Evolutionary conservation across 2,888 invertebrate species (phyloP).

Genomic region (Plemyria rubiginata): DNA sequence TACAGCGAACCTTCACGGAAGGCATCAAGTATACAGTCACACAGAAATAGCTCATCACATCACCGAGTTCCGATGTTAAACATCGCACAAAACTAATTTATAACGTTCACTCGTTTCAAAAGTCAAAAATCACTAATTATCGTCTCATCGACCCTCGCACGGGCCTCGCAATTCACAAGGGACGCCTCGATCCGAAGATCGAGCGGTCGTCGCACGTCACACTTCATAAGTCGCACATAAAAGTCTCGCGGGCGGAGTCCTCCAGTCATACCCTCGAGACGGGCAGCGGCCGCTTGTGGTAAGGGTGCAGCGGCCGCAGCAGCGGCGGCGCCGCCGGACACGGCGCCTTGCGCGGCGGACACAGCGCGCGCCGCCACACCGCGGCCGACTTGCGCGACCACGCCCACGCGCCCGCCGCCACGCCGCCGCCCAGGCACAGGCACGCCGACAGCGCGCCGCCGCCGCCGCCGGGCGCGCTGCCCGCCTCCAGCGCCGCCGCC

Average conservation of each 20-base stretch:
- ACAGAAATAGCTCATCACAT: conserved; percentile 23
- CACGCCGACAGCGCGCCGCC: conserved; percentile 82
- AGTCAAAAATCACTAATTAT: neutral
- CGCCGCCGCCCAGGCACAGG: conserved; percentile 86
- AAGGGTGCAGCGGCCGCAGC: conserved; percentile 66
- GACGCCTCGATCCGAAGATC: neutral
- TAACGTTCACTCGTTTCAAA: neutral
- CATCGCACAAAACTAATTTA: conserved; percentile 34
- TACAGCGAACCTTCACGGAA: conserved; percentile 81
- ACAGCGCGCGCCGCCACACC: conserved; percentile 85
- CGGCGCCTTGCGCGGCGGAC: conserved; percentile 76
- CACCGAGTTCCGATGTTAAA: conserved; percentile 40
- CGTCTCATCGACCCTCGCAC: neutral
- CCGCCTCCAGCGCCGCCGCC: conserved; percentile 84
- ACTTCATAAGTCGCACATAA: neutral
- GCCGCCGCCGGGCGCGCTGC: conserved; percentile 73
- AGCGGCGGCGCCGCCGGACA: conserved; percentile 70
- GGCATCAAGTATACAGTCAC: conserved; percentile 64
- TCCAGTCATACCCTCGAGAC: conserved; percentile 70
- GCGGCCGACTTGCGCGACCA: conserved; percentile 85
- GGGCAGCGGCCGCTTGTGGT: conserved; percentile 75
- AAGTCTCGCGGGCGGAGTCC: neutral
- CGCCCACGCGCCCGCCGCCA: conserved; percentile 88
- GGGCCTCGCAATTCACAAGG: neutral
- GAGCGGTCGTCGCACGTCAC: neutral